Conservation (phyloP, 2,797 vertebrate genomes). For the Parauchenoglanis ngamensis region DNA sequence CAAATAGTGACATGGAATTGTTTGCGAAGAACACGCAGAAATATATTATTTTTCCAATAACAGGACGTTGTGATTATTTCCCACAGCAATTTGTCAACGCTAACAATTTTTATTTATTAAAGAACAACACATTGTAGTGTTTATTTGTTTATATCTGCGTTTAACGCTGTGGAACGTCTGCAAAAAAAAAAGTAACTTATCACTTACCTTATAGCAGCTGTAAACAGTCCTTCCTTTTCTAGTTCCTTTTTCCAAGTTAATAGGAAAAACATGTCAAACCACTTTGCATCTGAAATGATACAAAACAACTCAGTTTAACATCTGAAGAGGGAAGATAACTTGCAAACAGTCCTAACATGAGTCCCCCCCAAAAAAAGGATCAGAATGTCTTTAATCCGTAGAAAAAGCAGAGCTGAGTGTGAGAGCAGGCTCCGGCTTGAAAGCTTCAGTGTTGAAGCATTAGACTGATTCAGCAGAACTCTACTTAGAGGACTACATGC, state of each 20-base stretch:
- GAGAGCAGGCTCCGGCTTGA: neutral
- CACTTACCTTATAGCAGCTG: neutral
- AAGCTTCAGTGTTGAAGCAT: neutral
- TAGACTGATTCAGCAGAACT: conserved; percentile 20
- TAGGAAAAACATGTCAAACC: neutral
- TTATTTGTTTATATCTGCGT: neutral
- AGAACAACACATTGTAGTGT: neutral
- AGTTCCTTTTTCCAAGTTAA: neutral
- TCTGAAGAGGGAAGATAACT: neutral
- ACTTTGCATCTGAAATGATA: neutral
- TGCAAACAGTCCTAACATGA: no score
- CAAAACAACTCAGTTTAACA: neutral
- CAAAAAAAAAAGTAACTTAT: no score
- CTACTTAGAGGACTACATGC: neutral
- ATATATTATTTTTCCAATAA: neutral
- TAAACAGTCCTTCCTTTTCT: neutral
- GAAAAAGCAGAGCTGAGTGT: neutral
- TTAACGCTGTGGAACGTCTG: neutral
- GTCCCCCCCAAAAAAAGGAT: neutral
- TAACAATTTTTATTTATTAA: neutral
- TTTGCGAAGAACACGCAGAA: neutral
- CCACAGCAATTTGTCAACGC: neutral
- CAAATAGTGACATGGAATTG: neutral
- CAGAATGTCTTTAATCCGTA: neutral
- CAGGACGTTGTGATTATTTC: neutral